phyloP scores from a whole-genome alignment of 2,113 vertebrate genomes.

The Gyps fulvus region DNA sequence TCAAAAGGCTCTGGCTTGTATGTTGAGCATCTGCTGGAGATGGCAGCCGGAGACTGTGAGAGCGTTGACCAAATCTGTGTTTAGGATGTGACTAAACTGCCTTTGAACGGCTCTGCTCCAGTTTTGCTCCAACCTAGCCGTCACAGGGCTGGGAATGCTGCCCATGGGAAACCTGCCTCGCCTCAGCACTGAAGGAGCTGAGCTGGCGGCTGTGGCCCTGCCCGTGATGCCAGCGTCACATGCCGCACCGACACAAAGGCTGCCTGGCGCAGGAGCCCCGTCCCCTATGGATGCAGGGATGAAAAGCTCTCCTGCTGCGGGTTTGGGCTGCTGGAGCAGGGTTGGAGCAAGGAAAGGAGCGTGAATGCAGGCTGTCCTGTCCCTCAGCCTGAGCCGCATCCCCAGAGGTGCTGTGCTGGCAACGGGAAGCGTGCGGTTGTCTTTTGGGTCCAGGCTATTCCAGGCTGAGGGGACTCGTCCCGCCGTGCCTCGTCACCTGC shows the following conservation, averaged over 20 bases:
- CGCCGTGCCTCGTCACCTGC: rapidly evolving
- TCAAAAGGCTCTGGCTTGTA: background rate
- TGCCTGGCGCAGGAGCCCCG: background rate
- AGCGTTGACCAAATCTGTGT: rapidly evolving
- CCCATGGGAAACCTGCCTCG: constrained; percentile 36
- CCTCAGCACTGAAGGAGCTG: background rate
- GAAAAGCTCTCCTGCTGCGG: background rate
- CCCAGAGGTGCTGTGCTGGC: background rate
- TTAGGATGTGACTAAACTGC: background rate
- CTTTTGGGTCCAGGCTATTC: background rate
- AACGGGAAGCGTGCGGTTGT: rapidly evolving
- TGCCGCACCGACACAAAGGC: background rate
- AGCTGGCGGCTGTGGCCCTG: background rate
- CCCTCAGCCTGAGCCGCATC: background rate
- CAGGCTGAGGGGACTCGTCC: background rate
- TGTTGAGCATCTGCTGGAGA: background rate
- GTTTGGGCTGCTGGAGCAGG: background rate
- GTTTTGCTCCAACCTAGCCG: background rate
- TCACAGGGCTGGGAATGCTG: background rate
- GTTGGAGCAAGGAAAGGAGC: background rate
- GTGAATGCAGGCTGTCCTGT: rapidly evolving
- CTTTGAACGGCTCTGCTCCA: background rate
- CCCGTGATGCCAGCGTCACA: background rate
- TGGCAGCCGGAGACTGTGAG: background rate
- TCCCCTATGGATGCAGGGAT: background rate